Base-by-base conservation (phyloP, 2,797 vertebrate genomes). In the Darevskia mixta region DNA sequence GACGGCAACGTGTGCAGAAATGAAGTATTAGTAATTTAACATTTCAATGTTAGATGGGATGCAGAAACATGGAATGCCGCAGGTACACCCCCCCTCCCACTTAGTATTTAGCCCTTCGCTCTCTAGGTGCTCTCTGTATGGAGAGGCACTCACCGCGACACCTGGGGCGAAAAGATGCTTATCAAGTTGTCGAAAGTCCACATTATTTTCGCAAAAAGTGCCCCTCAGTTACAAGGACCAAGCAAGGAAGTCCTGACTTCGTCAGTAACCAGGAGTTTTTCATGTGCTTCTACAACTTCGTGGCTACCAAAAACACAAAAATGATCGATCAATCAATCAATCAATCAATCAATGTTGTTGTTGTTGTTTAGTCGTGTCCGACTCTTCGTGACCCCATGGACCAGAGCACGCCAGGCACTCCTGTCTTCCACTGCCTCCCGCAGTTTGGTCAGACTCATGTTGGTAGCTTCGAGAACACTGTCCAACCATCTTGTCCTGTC, bases 1-100 rank as follows among this genome's bases (percentile, higher is more conserved):
- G 82, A 67, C 82, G 78, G 49, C 82, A 82, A 41, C 64, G 66
- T 76, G 78, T 82, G 72, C 76, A 82, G 79, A 86, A 86, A 89
- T 89, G 81, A 85, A 85, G 67, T n/a, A 41, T 86, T 89, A 89
- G 83, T 86, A 89, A 89, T 86, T 67, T 86, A 89, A 86, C 88
- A 86, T 89, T 89, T 89, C 85, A 89, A 82, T 89, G 88, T 86
- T 86, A 89, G 17, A 89, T 89, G 79, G 32, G 49, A 72, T 58
- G n/a, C 83, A 86, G 43, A 86, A 67, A 89, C 79, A 89, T 81
- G 49, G 80, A 55, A 87, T 29, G 80, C 55, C 58, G 64, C 20
- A 86, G 71, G 71, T 89, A 80, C 73, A 45, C 8, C 45, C 35
- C 32, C 20, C 23, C 61, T 45, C 49, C 73, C 55, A 55, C 69